Base-by-base conservation (phyloP, 1,140 invertebrate species). In the Conus ventricosus region DNA sequence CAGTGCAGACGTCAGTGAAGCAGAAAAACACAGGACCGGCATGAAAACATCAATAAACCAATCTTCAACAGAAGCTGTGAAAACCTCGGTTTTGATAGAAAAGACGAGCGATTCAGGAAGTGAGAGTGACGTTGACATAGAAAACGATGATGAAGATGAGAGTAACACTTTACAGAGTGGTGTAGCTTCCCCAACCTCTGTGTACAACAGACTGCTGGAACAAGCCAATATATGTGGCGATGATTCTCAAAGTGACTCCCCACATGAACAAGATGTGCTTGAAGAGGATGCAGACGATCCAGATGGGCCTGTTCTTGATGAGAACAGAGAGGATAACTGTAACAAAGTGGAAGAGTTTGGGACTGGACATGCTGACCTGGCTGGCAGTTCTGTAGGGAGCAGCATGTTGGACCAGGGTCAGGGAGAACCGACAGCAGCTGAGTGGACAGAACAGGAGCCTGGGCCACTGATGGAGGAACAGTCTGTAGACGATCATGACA, bases 91-190 rank as follows among this genome's bases (percentile, higher is more conserved):
- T 13, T n/a, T 80, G 78, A 80, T 51, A 80, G 78, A 15, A 53
- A 10, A 39, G 20, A 67, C 63, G 13, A 57, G 25, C 25, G 87
- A 85, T 15, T 78, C 82, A 39, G 75, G 85, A 53, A 27, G 82
- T 20, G 92, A 94, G 81, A 87, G 92, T 75, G 94, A 94, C 82
- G 89, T 94, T 80, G 93, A 94, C 76, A 92, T 93, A 90, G 93
- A 93, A 75, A 92, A 92, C 88, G 92, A 93, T 83, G 93, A 93
- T 71, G 90, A 88, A 78, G 92, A 91, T 75, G 90, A 92, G 20
- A 93, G 93, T 84, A 78, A 89, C 51, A 90, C 93, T n/a, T 87
- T 94, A 13, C 88, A 90, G 88, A 91, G 88, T 85, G 83, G 93
- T 71, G 93, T 93, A 27, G 89, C 92, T 17, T 94, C 92, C 20